Percentiles rank a stretch among this genome's conserved stretches.
Conservation (phyloP, 2,888 invertebrate species). For the Dendrolimus houi region DNA sequence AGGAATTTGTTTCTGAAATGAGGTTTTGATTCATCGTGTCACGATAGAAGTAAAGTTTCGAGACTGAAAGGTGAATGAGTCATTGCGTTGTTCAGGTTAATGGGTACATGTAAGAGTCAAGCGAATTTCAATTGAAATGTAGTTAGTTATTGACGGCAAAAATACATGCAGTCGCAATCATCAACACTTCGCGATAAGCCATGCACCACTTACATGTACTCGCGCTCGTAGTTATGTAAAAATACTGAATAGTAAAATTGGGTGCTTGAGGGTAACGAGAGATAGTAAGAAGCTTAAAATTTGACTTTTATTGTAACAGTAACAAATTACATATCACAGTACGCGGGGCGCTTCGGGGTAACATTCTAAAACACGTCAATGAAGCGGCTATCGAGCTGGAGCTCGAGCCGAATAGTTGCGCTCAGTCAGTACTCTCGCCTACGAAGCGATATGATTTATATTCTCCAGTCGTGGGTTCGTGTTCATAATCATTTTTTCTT, state of each 20-base stretch:
- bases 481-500: constrained; percentile 63
- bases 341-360: constrained; percentile 75
- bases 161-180: constrained; percentile 66
- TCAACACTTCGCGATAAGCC: constrained; percentile 61
- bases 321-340: constrained; percentile 75
- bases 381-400: constrained; percentile 45
- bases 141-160: constrained; percentile 35
- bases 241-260: constrained; percentile 35
- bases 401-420: constrained; percentile 41
- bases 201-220: constrained; percentile 68
- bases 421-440: constrained; percentile 49
- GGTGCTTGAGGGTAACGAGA: constrained; percentile 49
- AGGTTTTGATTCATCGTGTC: constrained; percentile 27
- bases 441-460: constrained; percentile 39
- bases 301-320: constrained; percentile 71
- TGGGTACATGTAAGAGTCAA: constrained; percentile 39
- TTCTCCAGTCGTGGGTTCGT: constrained; percentile 33
- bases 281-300: constrained; percentile 49
- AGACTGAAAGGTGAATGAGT: constrained; percentile 23
- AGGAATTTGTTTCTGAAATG: constrained; percentile 14
- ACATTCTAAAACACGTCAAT: constrained; percentile 42
- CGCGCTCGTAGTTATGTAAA: constrained; percentile 39
- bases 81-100: constrained; percentile 10
- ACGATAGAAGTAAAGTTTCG: constrained; percentile 28
- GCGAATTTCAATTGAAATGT: constrained; percentile 18